phyloP scores from a whole-genome alignment of 2,888 invertebrate species.

The Drosophila putrida region DNA sequence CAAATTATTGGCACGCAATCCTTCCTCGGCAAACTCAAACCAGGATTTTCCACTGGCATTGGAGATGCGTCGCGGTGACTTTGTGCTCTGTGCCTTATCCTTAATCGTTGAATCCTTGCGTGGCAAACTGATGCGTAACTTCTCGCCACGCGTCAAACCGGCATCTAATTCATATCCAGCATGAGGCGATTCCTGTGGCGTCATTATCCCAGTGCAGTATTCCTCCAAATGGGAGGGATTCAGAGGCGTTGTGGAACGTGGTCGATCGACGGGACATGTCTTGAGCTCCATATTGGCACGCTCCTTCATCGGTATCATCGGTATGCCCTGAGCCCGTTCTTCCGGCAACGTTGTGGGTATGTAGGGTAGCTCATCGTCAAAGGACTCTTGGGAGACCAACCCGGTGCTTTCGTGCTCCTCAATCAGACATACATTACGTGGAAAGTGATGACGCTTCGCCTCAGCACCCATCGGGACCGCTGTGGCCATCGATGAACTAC shows the following conservation, averaged over 20 bases:
- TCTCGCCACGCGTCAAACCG: slow-evolving; percentile 86
- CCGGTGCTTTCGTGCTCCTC: slow-evolving; percentile 91
- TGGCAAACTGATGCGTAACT: slow-evolving; percentile 90
- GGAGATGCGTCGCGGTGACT: slow-evolving; percentile 86
- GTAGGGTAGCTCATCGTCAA: slow-evolving; percentile 94
- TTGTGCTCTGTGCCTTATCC: slow-evolving; percentile 84
- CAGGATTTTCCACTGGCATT: slow-evolving; percentile 86
- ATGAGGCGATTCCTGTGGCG: slow-evolving; percentile 60
- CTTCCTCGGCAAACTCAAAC: slow-evolving; percentile 89
- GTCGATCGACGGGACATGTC: slow-evolving; percentile 91
- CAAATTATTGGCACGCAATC: slow-evolving; percentile 85
- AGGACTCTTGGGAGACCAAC: slow-evolving; percentile 92
- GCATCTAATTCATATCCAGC: slow-evolving; percentile 45
- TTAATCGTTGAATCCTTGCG: slow-evolving; percentile 86
- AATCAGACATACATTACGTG: slow-evolving; percentile 86
- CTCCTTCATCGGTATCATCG: slow-evolving; percentile 92
- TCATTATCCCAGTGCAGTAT: slow-evolving; percentile 87
- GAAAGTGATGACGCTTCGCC: slow-evolving; percentile 84
- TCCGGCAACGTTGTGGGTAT: slow-evolving; percentile 95
- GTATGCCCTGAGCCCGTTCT: slow-evolving; percentile 92
- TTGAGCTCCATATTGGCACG: slow-evolving; percentile 88
- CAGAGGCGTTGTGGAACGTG: slow-evolving; percentile 90
- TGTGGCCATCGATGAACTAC: slow-evolving; percentile 69
- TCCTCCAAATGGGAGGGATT: slow-evolving; percentile 90
- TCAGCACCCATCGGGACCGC: slow-evolving; percentile 73